These are phyloP conservation scores for Sycophaga agraensis DNA, from an alignment of 1,140 invertebrate species.

Conservation along the genomic window DNA sequence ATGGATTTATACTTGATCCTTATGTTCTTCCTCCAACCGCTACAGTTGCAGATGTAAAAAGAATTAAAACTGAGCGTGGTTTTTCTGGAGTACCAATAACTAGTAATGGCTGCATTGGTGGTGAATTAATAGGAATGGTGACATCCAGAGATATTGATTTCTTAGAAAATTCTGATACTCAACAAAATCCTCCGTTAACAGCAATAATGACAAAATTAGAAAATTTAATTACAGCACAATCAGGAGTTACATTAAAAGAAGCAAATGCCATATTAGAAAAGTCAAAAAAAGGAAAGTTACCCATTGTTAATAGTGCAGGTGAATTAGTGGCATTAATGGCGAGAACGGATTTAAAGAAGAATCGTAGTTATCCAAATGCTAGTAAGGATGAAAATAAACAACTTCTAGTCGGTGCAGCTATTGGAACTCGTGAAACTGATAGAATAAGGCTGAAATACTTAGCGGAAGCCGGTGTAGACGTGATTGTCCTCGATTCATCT, in stretches of 20 bases:
- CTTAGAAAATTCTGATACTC: conserved; percentile 67
- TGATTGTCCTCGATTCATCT: conserved; percentile 95
- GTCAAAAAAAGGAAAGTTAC: conserved; percentile 96
- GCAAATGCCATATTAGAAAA: conserved; percentile 94
- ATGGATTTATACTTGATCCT: conserved; percentile 97
- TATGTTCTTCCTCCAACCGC: conserved; percentile 86
- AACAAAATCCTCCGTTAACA: conserved; percentile 63
- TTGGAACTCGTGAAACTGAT: conserved; percentile 87
- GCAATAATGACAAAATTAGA: conserved; percentile 89
- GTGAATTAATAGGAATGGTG: conserved; percentile 91
- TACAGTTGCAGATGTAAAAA: conserved; percentile 84
- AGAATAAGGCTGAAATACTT: conserved; percentile 78
- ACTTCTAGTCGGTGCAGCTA: conserved; percentile 93
- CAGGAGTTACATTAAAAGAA: conserved; percentile 86
- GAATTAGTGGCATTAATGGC: conserved; percentile 95
- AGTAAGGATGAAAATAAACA: conserved; percentile 99
- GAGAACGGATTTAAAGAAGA: conserved; percentile 97
- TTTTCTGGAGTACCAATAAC: conserved; percentile 97
- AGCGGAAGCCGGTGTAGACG: conserved; percentile 90
- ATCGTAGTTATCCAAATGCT: conserved; percentile 92
- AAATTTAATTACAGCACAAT: conserved; percentile 86
- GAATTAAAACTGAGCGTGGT: conserved; percentile 89
- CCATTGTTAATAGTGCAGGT: conserved; percentile 89
- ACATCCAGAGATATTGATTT: conserved; percentile 99
- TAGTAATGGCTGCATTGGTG: conserved; percentile 89